A percentile compares a stretch with the other conserved stretches of the same genome.
Conservation (phyloP, 1,140 invertebrate species). For the Bicyclus anynana region DNA sequence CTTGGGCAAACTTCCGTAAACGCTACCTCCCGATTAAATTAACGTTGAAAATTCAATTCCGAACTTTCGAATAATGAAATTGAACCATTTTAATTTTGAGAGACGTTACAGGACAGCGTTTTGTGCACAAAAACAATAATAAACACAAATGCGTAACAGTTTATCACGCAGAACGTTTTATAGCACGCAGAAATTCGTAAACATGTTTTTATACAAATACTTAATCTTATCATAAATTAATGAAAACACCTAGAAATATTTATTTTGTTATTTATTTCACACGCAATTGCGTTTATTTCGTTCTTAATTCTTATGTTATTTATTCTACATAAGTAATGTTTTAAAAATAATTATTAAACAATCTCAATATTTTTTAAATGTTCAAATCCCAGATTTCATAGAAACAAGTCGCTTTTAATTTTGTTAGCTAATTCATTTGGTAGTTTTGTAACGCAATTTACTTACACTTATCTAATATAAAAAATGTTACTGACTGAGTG, state of each 20-base stretch:
- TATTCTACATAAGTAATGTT: no score
- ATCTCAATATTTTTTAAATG: no score
- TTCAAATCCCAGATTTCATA: no score
- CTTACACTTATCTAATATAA: no score
- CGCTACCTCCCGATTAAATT: constrained; percentile 20
- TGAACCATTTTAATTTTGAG: neutral
- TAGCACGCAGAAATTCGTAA: constrained; percentile 33
- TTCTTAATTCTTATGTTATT: no score
- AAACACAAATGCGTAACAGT: constrained; percentile 38
- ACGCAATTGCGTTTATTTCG: neutral
- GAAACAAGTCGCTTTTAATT: no score
- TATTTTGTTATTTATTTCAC: neutral
- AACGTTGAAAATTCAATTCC: constrained; percentile 20
- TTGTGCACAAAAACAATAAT: constrained; percentile 17
- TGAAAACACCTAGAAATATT: neutral
- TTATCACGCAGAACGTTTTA: constrained; percentile 16
- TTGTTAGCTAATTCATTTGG: no score
- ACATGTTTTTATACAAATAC: constrained; percentile 44
- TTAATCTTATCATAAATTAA: constrained; percentile 2
- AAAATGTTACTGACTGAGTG: no score
- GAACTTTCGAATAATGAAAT: constrained; percentile 13
- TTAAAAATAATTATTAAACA: no score
- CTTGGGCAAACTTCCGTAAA: constrained; percentile 15
- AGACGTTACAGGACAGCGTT: neutral
- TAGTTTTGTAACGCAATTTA: no score